phyloP scores from a whole-genome alignment of 1,140 invertebrate genomes.

The Apolygus lucorum region DNA sequence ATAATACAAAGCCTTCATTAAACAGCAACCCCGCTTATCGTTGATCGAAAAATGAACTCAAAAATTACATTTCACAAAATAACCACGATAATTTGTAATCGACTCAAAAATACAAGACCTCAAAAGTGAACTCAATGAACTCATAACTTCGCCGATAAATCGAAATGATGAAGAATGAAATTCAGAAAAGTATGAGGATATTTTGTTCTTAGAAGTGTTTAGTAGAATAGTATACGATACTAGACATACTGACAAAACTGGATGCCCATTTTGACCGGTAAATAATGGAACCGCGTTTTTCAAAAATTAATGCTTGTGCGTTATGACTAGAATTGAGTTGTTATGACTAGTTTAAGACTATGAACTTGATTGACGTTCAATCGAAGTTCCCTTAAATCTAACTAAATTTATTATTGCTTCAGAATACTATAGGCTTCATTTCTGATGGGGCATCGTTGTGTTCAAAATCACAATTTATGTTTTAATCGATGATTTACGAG shows the following conservation, averaged over 20 bases:
- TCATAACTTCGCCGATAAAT: neutral
- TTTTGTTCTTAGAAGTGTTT: neutral
- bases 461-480: slow-evolving; percentile 4
- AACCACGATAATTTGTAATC: no score
- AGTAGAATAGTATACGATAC: neutral
- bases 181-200: slow-evolving; percentile 5
- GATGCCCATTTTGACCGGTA: neutral
- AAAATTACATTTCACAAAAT: neutral
- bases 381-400: neutral
- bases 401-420: slow-evolving; percentile 29
- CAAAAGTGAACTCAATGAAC: no score
- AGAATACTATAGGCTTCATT: slow-evolving; percentile 26
- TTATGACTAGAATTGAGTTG: neutral
- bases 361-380: neutral
- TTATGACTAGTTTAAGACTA: neutral
- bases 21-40: neutral
- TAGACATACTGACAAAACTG: neutral
- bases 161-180: neutral
- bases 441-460: slow-evolving; percentile 23
- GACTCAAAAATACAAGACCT: no score
- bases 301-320: no score
- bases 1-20: slow-evolving; percentile 3
- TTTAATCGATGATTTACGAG: slow-evolving; percentile 5
- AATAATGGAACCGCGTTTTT: neutral
- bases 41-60: neutral